Evolutionary conservation across 2,888 invertebrate genomes (phyloP), one percentile per base, ranked within the genome.

Genomic region (Eristalinus aeneus): DNA sequence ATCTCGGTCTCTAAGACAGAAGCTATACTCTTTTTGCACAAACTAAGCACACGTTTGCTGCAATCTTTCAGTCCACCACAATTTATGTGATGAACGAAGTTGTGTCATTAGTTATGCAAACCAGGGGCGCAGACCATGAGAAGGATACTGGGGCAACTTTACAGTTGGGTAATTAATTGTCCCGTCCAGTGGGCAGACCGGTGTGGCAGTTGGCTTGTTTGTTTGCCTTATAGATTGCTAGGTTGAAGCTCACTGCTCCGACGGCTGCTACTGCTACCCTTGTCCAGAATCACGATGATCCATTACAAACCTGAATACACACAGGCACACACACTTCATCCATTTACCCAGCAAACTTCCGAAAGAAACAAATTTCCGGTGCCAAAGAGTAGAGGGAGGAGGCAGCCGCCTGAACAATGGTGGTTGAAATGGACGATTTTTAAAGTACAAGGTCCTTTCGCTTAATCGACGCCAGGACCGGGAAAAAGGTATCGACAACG

Each of bases 41-140:
- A 79, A 67, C 60, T 36, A 60, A 53, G n/a, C 12, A 16, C 23
- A 54, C 16, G 46, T 46, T 46, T 27, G n/a, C 63, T 69, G n/a
- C n/a, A 68, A 23, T 53, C 60, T 79, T 63, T 65, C 77, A 34
- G 53, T 86, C 68, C 60, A 90, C 91, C 92, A 90, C 92, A 92
- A 91, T 91, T 92, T 92, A 91, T 91, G 92, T 90, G 91, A 91
- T 91, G 91, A 90, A 90, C 91, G 89, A 90, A 91, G 90, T 90
- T 90, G 74, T 82, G 61, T 86, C 86, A 82, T 86, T 86, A 86
- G 86, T 86, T 86, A 86, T 86, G 86, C 86, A 86, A 78, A 74
- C 74, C 34, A 56, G 58, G 64, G 53, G 65, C 36, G 53, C 32
- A 68, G 53, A 36, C 72, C 76, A 61, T 69, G 46, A 72, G 32